Conservation (phyloP, 2,797 vertebrate genomes). For the Chelidonichthys spinosus region DNA sequence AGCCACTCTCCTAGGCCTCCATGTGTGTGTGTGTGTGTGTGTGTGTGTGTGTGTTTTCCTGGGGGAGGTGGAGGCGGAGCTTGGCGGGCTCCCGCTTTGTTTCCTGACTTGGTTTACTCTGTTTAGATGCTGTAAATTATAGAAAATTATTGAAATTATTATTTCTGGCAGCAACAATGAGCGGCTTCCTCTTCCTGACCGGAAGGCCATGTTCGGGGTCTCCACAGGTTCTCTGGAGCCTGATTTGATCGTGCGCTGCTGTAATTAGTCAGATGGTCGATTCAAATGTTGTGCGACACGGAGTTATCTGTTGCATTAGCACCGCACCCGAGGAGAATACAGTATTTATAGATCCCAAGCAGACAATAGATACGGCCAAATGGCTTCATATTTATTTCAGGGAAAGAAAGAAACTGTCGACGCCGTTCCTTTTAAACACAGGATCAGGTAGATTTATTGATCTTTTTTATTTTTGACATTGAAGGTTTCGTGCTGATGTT, state of each 20-base stretch:
- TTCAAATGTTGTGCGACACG: slow-evolving; percentile 70
- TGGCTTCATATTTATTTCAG: slow-evolving; percentile 24
- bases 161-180: slow-evolving; percentile 73
- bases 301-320: slow-evolving; percentile 51
- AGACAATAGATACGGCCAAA: slow-evolving; percentile 45
- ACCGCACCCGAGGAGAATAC: slow-evolving; percentile 32
- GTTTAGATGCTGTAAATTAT: slow-evolving; percentile 97
- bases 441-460: too few relatives aligned
- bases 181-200: slow-evolving; percentile 87
- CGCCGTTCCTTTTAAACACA: background rate
- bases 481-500: background rate
- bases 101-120: slow-evolving; percentile 90
- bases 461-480: too few relatives aligned
- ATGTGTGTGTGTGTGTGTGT: slow-evolving; percentile 11
- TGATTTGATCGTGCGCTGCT: slow-evolving; percentile 32
- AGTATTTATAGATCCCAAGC: slow-evolving; percentile 61
- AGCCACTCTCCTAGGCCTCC: slow-evolving; percentile 71
- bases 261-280: slow-evolving; percentile 76
- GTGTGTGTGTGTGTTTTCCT: slow-evolving; percentile 14
- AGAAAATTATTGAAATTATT: slow-evolving; percentile 89
- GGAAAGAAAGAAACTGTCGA: background rate
- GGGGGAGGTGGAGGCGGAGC: slow-evolving; percentile 42
- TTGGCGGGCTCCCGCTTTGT: slow-evolving; percentile 82
- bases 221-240: slow-evolving; percentile 60
- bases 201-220: slow-evolving; percentile 60